A percentile compares a stretch with the other conserved stretches of the same genome.
Evolutionary conservation across 1,140 invertebrate species (phyloP).

Genomic region (Stenopsyche tienmushanensis): DNA sequence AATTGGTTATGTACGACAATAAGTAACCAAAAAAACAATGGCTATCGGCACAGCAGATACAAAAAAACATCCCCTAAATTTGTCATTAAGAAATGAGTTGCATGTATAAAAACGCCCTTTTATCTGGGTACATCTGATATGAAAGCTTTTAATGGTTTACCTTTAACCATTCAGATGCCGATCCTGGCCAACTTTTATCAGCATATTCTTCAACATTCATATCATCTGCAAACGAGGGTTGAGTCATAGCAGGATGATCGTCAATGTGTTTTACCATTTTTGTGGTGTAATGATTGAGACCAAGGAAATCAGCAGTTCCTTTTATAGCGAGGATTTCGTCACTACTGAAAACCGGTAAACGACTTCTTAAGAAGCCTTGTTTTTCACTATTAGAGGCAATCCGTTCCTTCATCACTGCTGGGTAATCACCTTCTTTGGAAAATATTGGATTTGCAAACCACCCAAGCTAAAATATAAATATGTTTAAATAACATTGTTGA

Average conservation of each 20-base stretch:
- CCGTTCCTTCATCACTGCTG: constrained; percentile 57
- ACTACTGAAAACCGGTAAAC: constrained; percentile 55
- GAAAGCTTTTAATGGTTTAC: too few relatives aligned
- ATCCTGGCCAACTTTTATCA: constrained; percentile 32
- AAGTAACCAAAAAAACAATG: too few relatives aligned
- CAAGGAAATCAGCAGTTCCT: constrained; percentile 58
- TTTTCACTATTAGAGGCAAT: constrained; percentile 56
- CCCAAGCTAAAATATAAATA: constrained; percentile 55
- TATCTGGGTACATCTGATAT: too few relatives aligned
- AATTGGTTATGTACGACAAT: too few relatives aligned
- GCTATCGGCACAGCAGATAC: too few relatives aligned
- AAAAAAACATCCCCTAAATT: too few relatives aligned
- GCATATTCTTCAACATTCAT: constrained; percentile 15
- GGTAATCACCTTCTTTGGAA: constrained; percentile 62
- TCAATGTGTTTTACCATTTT: constrained; percentile 38
- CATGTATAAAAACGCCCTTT: too few relatives aligned
- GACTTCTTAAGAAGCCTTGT: constrained; percentile 55
- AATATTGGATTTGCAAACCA: constrained; percentile 66
- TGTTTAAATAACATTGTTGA: neutral
- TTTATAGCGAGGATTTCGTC: constrained; percentile 52
- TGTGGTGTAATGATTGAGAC: constrained; percentile 62
- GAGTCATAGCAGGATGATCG: neutral
- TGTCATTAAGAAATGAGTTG: too few relatives aligned
- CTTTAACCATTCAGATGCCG: constrained; percentile 36
- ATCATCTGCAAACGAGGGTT: constrained; percentile 43